Base-by-base conservation (phyloP, 2,797 vertebrate genomes). In the Brachymystax lenok region DNA sequence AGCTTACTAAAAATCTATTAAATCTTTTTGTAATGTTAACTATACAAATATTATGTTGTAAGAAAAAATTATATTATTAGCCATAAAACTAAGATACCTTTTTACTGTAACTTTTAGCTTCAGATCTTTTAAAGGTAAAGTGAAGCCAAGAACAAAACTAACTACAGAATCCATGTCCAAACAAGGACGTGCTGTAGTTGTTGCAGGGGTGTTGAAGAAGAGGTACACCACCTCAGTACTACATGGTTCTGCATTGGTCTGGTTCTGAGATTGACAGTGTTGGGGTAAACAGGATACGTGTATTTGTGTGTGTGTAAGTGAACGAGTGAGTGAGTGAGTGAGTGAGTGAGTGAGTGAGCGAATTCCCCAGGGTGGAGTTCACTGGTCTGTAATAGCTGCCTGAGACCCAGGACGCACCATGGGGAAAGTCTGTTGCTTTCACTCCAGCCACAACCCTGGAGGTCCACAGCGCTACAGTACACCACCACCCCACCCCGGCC, bases 331-430 rank as follows among this genome's bases (percentile, higher is more conserved):
- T 12, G 40, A 46, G 8, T 46, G 40, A 46, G 40, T 12, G 40
- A 46, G 35, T 35, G 35, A 35, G 35, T 35, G 35, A 35, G 35
- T 19, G 64, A 54, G 46, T 30, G 14, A 77, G 69, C 74, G 16
- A 79, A 79, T 35, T 68, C 71, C 74, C 6, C 30, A 69, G 71
- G 66, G 50, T 71, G 71, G 79, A 77, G 73, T 74, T 67, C 68
- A 74, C 69, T 21, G 80, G 52, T 63, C 68, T 51, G 33, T 69
- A 59, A 71, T 51, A 52, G 50, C 71, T 64, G 69, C 50, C 71
- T 70, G 61, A 71, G 79, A 77, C 64, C 78, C 73, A 64, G 73
- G 50, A 71, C 63, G 69, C 46, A 71, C 17, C 40, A 73, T 46
- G 76, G n/a, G 19, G 19, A 59, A 46, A 10, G 40, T 3, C 40